Conservation (phyloP, 2,113 vertebrate genomes). For the Xyliphius kryptos region DNA sequence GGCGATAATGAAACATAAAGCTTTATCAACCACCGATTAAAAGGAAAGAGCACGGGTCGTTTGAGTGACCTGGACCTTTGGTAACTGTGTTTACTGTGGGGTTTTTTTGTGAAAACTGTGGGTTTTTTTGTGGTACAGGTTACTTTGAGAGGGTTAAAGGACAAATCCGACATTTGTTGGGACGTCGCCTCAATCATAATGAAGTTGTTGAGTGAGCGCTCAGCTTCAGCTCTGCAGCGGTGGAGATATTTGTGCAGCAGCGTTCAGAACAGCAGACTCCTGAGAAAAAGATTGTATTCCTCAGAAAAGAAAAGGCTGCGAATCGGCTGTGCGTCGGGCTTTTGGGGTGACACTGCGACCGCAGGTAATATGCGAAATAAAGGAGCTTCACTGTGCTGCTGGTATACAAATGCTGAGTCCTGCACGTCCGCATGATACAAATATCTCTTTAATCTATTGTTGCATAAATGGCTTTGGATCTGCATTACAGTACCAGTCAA, state of each 20-base stretch:
- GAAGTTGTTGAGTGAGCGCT: too few relatives aligned
- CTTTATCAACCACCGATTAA: not conserved
- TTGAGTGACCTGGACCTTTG: too few relatives aligned
- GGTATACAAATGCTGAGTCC: too few relatives aligned
- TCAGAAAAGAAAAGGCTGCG: constrained; percentile 45
- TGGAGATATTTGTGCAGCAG: not conserved
- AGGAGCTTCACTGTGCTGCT: not conserved
- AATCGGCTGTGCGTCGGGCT: constrained; percentile 71
- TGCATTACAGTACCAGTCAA: too few relatives aligned
- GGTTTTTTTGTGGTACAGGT: not conserved
- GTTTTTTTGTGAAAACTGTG: too few relatives aligned
- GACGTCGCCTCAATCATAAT: too few relatives aligned
- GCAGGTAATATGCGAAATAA: constrained; percentile 58
- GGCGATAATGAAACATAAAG: not conserved
- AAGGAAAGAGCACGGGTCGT: not conserved
- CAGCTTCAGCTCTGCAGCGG: not conserved
- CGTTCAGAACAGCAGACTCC: not conserved
- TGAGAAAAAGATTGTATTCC: not conserved
- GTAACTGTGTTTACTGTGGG: too few relatives aligned
- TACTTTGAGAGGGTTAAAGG: not conserved
- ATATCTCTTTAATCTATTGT: too few relatives aligned
- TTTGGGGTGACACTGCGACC: constrained; percentile 72
- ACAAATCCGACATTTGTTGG: too few relatives aligned
- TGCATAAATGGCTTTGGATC: too few relatives aligned
- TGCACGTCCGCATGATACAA: too few relatives aligned